Evolutionary conservation across 2,888 invertebrate species (phyloP).

Genomic region (Apamea epomidion): DNA sequence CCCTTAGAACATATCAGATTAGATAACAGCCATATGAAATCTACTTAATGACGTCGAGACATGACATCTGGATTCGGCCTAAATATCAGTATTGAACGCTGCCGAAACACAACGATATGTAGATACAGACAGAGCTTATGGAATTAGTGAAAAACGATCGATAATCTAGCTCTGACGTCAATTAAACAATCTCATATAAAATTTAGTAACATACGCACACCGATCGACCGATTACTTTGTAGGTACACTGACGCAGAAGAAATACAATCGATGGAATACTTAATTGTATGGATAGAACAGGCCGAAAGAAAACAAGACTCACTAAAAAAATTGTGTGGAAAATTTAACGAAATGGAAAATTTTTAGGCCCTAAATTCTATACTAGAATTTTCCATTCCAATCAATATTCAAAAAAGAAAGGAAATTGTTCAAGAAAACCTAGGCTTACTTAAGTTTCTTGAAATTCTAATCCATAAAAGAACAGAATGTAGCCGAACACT

Average conservation of each 20-base stretch:
- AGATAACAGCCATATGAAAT: conserved; percentile 47
- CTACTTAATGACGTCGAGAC: conserved; percentile 33
- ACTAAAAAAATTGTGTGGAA: conserved; percentile 4
- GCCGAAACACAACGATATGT: conserved; percentile 22
- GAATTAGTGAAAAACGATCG: conserved; percentile 47
- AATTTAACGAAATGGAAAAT: conserved; percentile 8
- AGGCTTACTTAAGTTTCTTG: background rate
- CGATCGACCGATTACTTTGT: background rate
- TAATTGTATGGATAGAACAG: conserved; percentile 19
- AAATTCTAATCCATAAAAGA: conserved; percentile 9
- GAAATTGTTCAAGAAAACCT: background rate
- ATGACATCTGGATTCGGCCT: conserved; percentile 39
- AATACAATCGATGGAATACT: conserved; percentile 48
- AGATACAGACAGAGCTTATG: conserved; percentile 35
- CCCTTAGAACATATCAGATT: conserved; percentile 39
- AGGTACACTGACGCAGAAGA: conserved; percentile 28
- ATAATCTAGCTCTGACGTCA: conserved; percentile 64
- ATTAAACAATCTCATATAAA: conserved; percentile 52
- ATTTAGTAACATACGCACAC: conserved; percentile 42
- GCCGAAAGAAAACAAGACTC: conserved; percentile 17
- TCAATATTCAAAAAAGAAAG: conserved; percentile 7
- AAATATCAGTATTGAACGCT: conserved; percentile 39
- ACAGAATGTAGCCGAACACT: conserved; percentile 41
- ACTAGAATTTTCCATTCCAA: background rate
- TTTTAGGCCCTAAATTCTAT: background rate